These are phyloP conservation scores for Pogonocichla stellata DNA, from an alignment of 2,113 vertebrate species.

Conservation along the genomic window DNA sequence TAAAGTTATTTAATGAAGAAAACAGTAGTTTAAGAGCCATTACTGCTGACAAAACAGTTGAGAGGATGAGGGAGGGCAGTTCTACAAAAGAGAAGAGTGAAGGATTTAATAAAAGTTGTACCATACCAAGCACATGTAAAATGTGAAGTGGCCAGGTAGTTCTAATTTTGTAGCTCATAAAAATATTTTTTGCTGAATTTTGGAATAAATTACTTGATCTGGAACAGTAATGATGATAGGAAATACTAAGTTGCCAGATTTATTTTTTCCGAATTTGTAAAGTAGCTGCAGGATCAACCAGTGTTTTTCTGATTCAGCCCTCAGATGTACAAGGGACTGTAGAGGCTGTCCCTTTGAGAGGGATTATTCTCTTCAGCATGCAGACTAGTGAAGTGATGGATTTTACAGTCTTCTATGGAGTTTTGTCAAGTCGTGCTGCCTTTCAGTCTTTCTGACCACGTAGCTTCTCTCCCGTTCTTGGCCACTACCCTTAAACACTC, in stretches of 20 bases:
- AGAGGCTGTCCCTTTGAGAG: neutral
- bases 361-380: neutral
- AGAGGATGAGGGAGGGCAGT: neutral
- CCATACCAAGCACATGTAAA: neutral
- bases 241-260: neutral
- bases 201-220: neutral
- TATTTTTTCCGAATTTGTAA: neutral
- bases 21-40: neutral
- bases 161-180: neutral
- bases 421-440: neutral
- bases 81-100: neutral
- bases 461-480: neutral
- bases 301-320: neutral
- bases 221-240: neutral
- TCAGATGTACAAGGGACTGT: neutral
- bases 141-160: neutral
- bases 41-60: neutral
- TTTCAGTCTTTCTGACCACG: neutral
- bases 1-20: neutral
- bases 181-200: neutral
- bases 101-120: neutral
- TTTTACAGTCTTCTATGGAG: neutral
- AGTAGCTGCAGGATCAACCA: neutral
- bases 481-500: neutral
- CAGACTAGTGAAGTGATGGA: neutral